Evolutionary conservation across 2,888 invertebrate genomes (phyloP), one percentile per base, ranked within the genome.

Genomic region (Tinea semifulvella): DNA sequence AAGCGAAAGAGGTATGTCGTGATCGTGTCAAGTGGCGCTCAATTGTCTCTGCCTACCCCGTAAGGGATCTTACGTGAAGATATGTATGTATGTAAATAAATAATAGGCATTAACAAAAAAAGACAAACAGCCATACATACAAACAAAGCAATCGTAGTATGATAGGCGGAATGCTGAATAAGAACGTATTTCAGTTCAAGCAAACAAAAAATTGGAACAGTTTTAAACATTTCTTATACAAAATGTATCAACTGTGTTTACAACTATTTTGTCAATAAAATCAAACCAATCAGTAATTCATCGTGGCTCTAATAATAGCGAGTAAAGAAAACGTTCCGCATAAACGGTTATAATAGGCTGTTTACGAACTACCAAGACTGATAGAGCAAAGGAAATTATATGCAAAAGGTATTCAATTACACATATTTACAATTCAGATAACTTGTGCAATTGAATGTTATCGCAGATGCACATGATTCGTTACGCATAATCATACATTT

Each of bases 271-370:
- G 22, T 22, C 6, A 31, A 31, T 4, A 14, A 31, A 31, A 31
- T 31, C 6, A 31, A 31, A 31, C 5, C 13, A n/a, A 2, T 6
- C 13, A 13, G 3, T 31, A 7, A 31, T 31, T n/a, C 6, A 44
- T 35, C 19, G 35, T 38, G 14, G 14, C 28, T 28, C 7, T 38
- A 17, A 38, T 11, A 18, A 17, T 38, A n/a, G 7, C n/a, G 7
- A 31, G 31, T 17, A 17, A 3, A 17, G 14, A 10, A 5, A 38
- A 17, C 38, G 38, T 38, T 38, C 40, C 45, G 31, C 39, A 40
- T 40, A 45, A 45, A 45, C 7, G 20, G 27, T 31, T 40, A 25
- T 45, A 45, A 38, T 38, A 18, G 18, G 16, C 38, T 17, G 31
- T 38, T 31, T 31, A 31, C 18, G 35, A 14, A 7, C 8, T 17